Evolutionary conservation across 2,888 invertebrate genomes (phyloP), one percentile per base, ranked within the genome.

Genomic region (Drosophila merina): DNA sequence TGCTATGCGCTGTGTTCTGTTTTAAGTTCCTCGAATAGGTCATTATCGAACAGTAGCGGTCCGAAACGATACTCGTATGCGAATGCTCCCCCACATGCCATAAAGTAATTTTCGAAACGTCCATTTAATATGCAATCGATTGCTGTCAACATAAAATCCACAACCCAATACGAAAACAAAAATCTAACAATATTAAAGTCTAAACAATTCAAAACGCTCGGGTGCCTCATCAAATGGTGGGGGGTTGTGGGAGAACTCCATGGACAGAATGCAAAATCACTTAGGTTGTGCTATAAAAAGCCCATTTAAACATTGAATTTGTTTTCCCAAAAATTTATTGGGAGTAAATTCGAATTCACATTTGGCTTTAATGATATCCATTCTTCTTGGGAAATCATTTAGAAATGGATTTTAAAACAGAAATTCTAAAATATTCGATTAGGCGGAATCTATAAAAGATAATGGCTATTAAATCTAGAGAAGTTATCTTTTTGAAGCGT

Each of bases 1-100:
- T 78, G 88, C 88, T 73, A 69, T 79, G 76, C 68, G 79, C 67
- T 71, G 56, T 68, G 67, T 86, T 86, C 82, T 77, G 59, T 84
- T 87, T 84, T 64, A 66, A 72, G 75, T 81, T 77, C 44, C 84
- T 74, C 80, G 58, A 79, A 79, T 67, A 80, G 79, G 80, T 51
- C 63, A 74, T 86, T 83, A 68, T 47, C 67, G 73, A 79, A 64
- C 49, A 67, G 57, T 50, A 85, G 71, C 72, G 64, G 67, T 25
- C 30, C 50, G 28, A 28, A 51, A 50, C 62, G 58, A 67, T 54
- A 14, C 14, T 14, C 14, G 14, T 14, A 64, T 51, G 56, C 40
- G 69, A 81, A 82, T 75, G 77, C 86, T 82, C 66, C 59, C 59
- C 57, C 72, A 62, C 71, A 81, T 75, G 86, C 83, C 54, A 70